Evolutionary conservation across 2,113 vertebrate genomes (phyloP).

Genomic region (Zapus hudsonius): DNA sequence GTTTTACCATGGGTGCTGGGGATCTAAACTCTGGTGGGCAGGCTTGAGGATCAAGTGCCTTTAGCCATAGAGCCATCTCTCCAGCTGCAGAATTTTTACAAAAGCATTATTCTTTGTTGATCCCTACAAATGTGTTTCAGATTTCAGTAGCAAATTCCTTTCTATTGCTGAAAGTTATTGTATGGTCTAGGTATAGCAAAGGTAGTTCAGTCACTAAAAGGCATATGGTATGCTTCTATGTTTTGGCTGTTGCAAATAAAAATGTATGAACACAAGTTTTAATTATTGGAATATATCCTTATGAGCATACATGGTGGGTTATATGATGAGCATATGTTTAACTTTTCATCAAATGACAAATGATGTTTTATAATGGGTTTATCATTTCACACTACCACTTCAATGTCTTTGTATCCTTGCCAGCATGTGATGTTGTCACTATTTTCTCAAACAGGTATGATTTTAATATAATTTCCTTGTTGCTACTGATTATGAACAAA

Average conservation of each 20-base stretch:
- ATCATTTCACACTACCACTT: background rate
- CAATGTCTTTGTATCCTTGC: background rate
- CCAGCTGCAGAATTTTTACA: background rate
- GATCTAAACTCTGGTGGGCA: too few species aligned
- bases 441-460: background rate
- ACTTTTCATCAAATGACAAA: background rate
- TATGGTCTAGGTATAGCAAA: background rate
- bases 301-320: background rate
- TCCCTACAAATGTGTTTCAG: background rate
- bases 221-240: background rate
- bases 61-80: too few species aligned
- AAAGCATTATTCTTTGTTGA: background rate
- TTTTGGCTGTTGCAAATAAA: conserved; percentile 4
- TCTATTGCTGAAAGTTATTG: background rate
- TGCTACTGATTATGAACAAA: background rate
- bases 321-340: background rate
- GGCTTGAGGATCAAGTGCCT: too few species aligned
- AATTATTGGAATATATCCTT: background rate
- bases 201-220: background rate
- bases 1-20: too few species aligned
- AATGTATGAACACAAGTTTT: background rate
- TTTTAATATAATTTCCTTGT: background rate
- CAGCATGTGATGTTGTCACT: background rate
- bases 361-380: background rate
- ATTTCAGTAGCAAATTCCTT: background rate